Evolutionary conservation across 2,113 vertebrate species (phyloP).

Genomic region (Phylloscopus trochilus): DNA sequence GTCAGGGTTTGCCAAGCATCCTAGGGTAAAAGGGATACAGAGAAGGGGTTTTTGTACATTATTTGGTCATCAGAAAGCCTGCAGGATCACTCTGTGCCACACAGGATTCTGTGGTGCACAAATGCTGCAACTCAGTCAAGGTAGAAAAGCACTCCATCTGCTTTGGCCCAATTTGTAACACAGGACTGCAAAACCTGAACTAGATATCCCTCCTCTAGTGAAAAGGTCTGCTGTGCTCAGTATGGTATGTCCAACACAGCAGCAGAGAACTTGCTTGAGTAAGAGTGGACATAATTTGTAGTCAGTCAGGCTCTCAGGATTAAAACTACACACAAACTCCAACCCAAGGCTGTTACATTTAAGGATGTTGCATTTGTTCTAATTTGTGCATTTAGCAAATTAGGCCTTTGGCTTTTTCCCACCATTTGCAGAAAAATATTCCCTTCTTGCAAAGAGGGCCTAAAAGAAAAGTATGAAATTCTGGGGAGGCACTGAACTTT

Average conservation of each 20-base stretch:
- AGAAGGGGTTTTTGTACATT: neutral
- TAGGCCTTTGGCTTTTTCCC: neutral
- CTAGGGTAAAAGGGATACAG: neutral
- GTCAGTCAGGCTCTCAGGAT: neutral
- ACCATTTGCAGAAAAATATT: constrained; percentile 27
- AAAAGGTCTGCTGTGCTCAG: neutral
- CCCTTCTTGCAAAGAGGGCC: constrained; percentile 5
- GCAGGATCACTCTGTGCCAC: neutral
- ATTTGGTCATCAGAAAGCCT: neutral
- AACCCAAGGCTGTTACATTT: constrained; percentile 32
- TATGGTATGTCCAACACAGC: neutral
- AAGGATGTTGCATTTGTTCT: neutral
- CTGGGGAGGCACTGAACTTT: constrained; percentile 58
- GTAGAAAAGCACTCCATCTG: neutral
- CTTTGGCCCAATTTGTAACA: neutral
- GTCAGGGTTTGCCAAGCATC: neutral
- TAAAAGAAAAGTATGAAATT: constrained; percentile 55
- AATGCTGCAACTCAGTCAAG: neutral
- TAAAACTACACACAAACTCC: neutral
- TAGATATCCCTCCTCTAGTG: neutral
- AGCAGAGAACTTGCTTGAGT: neutral
- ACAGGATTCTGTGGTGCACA: neutral
- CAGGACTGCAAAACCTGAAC: neutral
- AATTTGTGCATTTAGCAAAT: neutral
- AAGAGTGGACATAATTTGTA: neutral